Conservation (phyloP, 2,888 invertebrate genomes). For the Agelastica alni region DNA sequence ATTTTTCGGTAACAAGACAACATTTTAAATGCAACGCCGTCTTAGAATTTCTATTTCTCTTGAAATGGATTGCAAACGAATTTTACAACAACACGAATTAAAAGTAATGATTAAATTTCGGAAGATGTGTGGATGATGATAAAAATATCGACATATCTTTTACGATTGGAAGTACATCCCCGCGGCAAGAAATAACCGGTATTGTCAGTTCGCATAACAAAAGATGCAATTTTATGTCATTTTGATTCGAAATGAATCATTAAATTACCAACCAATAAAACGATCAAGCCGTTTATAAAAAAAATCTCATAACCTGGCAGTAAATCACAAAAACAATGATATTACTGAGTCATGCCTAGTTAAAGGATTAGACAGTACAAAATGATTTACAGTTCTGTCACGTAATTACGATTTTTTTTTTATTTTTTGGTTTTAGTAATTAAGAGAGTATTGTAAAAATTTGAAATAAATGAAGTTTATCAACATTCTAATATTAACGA, state of each 20-base stretch:
- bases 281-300: not conserved
- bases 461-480: not conserved
- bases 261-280: constrained; percentile 2
- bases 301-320: not conserved
- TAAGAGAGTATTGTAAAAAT: not conserved
- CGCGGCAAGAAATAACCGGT: not conserved
- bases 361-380: not conserved
- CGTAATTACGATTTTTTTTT: not conserved
- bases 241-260: not conserved
- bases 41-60: too few species aligned
- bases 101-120: too few species aligned
- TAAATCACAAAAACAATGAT: constrained; percentile 1
- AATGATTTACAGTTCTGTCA: not conserved
- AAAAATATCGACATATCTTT: too few species aligned
- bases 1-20: too few species aligned
- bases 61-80: too few species aligned
- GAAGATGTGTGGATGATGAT: too few species aligned
- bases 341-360: not conserved
- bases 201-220: not conserved
- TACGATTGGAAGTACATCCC: too few species aligned
- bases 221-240: not conserved
- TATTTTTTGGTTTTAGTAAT: not conserved
- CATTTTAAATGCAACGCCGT: too few species aligned
- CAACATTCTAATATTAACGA: not conserved
- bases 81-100: too few species aligned